These are phyloP conservation scores for Pseudochirops cupreus DNA, from an alignment of 2,797 vertebrate species.

Conservation along the genomic window DNA sequence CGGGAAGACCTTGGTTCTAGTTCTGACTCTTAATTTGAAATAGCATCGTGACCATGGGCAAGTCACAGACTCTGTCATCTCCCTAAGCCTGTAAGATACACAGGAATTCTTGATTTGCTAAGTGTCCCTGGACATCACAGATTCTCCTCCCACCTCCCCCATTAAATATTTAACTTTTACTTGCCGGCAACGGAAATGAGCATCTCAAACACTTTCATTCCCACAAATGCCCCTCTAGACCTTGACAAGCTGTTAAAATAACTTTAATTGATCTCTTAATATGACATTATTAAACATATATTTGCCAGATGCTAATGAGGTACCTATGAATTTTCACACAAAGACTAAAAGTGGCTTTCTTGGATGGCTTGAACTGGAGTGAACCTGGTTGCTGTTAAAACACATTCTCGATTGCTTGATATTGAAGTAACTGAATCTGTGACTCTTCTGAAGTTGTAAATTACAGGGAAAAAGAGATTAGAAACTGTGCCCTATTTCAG, in stretches of 20 bases:
- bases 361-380: conserved; percentile 32
- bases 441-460: conserved; percentile 45
- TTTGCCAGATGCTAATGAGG: conserved; percentile 20
- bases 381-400: not conserved
- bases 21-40: not conserved
- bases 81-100: not conserved
- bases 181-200: conserved; percentile 39
- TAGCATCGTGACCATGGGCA: not conserved
- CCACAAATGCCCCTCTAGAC: conserved; percentile 18
- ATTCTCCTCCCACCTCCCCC: not conserved
- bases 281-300: conserved; percentile 54
- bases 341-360: conserved; percentile 51
- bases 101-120: not conserved
- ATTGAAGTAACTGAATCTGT: conserved; percentile 5
- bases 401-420: conserved; percentile 9
- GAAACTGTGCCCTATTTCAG: not conserved
- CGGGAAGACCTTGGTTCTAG: not conserved
- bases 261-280: conserved; percentile 49
- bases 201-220: conserved; percentile 10
- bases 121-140: not conserved
- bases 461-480: not conserved
- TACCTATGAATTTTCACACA: conserved; percentile 12
- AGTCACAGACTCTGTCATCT: not conserved
- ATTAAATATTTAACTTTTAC: conserved; percentile 37
- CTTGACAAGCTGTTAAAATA: conserved; percentile 20